Evolutionary conservation across 23 tunicate species (phyloP).

Genomic region (Trididemnum clinides): DNA sequence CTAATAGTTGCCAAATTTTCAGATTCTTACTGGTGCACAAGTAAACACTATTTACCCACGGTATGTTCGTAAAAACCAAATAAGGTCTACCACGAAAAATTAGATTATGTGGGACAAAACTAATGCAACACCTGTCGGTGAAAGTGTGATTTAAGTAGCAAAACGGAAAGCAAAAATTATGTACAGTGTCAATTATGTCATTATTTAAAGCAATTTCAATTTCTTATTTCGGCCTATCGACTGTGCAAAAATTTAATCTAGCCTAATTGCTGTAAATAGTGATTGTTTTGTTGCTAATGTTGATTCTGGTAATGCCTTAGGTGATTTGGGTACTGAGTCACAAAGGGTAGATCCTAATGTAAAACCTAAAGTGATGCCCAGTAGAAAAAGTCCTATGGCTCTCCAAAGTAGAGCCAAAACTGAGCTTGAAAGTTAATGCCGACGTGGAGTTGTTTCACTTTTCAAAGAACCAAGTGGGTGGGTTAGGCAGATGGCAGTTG

Average conservation of each 20-base stretch:
- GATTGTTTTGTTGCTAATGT: constrained; percentile 4
- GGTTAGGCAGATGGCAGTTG: constrained; percentile 22
- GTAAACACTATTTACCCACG: constrained; percentile 27
- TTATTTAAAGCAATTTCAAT: constrained; percentile 21
- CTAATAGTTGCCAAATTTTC: constrained; percentile 10
- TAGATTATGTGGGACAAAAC: constrained; percentile 34
- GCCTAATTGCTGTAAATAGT: neutral
- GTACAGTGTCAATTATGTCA: neutral
- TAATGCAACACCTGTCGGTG: constrained; percentile 23
- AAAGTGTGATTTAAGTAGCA: neutral
- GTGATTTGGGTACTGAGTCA: constrained; percentile 7
- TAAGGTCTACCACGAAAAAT: neutral
- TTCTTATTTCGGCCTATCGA: neutral
- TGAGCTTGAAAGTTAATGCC: neutral
- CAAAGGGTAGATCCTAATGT: neutral
- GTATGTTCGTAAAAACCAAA: constrained; percentile 21
- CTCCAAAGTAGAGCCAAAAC: neutral
- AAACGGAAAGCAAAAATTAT: neutral
- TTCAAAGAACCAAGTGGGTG: constrained; percentile 18
- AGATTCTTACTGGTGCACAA: constrained; percentile 24
- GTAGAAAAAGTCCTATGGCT: neutral
- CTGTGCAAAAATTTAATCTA: constrained; percentile 1
- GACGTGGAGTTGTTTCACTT: neutral
- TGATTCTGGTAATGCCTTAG: neutral
- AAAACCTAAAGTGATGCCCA: neutral